Evolutionary conservation across 1,140 invertebrate genomes (phyloP), one percentile per base, ranked within the genome.

Genomic region (Propsilocerus akamusi): DNA sequence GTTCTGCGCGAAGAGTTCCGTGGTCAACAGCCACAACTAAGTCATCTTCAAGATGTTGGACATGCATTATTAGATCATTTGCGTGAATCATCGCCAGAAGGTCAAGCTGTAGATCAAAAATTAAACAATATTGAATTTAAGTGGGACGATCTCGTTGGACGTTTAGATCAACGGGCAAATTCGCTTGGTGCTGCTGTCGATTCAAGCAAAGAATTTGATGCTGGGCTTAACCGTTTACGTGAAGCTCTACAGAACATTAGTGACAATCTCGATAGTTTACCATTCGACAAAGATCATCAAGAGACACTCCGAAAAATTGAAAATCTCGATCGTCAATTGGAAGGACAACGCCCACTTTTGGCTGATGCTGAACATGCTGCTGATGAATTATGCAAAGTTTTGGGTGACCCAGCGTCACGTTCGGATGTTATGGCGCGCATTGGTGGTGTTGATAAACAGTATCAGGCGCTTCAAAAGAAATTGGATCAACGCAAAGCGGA

Each of bases 1-100:
- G 90, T 97, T 1, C 68, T 96, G 17, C 77, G 90, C 53, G 92
- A 96, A 69, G 92, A 96, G 66, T 86, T 96, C 70, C 73, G 83
- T 49, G 80, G 81, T 2, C 91, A 95, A 61, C 86, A 95, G 62
- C 87, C 89, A 0, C 82, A 90, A 52, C 68, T 95, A 46, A 78
- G 86, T 53, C 86, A 90, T 57, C 74, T 96, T 51, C 76, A 89
- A 55, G 77, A 87, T 53, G 74, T 88, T 23, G 86, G 83, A 2
- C 77, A 84, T 54, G 74, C 74, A 20, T 80, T 94, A 11, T 64
- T 94, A 6, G 71, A 77, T 25, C 73, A 79, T 53, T 68, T 90
- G 46, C 73, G 79, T 30, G 70, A 75, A 5, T 73, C 80, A 49
- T 81, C 83, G 3, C 67, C 79, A 0, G 88, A 93, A 58, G 80